phyloP scores from a whole-genome alignment of 2,888 invertebrate species.

The Sclerodermus sp. region DNA sequence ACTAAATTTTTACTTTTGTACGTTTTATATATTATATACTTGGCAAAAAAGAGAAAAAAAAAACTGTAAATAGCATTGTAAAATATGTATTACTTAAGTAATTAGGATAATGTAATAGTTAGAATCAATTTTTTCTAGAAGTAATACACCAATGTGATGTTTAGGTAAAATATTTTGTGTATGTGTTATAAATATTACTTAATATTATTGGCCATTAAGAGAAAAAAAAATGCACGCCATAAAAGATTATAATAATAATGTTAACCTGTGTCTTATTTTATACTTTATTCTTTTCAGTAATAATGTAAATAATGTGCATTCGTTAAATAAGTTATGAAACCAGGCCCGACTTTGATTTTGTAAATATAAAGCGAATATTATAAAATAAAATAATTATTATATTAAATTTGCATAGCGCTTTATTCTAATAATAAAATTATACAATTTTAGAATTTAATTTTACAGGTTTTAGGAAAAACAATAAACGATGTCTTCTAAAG shows the following conservation, averaged over 20 bases:
- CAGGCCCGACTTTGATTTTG: constrained; percentile 29
- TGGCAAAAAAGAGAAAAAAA: constrained; percentile 11
- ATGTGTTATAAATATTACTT: constrained; percentile 24
- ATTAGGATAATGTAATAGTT: constrained; percentile 27
- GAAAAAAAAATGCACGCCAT: constrained; percentile 3
- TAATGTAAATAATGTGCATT: constrained; percentile 37
- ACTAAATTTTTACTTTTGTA: constrained; percentile 41
- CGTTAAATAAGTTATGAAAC: constrained; percentile 27
- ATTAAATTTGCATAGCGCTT: background rate
- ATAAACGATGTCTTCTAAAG: constrained; percentile 22
- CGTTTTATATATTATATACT: constrained; percentile 35
- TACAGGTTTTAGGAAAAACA: background rate
- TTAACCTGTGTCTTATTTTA: constrained; percentile 21
- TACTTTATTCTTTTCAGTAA: constrained; percentile 18
- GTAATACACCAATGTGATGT: constrained; percentile 50
- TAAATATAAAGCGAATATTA: constrained; percentile 16
- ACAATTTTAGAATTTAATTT: background rate
- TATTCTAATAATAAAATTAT: too few relatives aligned
- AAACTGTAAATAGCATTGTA: constrained; percentile 31
- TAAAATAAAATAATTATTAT: constrained; percentile 24
- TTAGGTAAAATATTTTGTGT: constrained; percentile 37
- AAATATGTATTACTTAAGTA: constrained; percentile 22
- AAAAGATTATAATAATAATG: constrained; percentile 3
- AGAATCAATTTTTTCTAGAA: constrained; percentile 30
- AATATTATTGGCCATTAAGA: constrained; percentile 20